Evolutionary conservation across 2,797 vertebrate genomes (phyloP).

Genomic region (Lepidocolaptes lacrymiger): DNA sequence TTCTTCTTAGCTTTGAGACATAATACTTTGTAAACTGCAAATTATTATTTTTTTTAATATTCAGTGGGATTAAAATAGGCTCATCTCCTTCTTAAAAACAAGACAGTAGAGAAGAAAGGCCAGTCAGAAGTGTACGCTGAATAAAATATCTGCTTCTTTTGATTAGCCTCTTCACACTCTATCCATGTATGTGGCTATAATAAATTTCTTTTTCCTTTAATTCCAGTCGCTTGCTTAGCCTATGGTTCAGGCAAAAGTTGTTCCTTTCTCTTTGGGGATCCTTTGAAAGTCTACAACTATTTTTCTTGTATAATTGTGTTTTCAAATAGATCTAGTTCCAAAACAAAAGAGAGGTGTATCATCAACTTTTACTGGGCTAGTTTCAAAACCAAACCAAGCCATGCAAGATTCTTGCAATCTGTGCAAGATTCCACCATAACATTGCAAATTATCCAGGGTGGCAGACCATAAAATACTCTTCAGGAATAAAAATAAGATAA

Average conservation of each 20-base stretch:
- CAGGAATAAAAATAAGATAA: neutral
- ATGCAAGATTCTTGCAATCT: neutral
- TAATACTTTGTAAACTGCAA: neutral
- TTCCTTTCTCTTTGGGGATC: neutral
- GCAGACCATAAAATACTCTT: neutral
- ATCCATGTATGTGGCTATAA: accelerated
- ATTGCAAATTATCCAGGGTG: neutral
- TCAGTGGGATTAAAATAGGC: neutral
- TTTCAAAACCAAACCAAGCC: neutral
- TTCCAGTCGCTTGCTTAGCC: neutral
- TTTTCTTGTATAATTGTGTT: neutral
- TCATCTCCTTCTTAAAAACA: neutral
- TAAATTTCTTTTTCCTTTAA: neutral
- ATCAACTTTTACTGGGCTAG: neutral
- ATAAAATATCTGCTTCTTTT: neutral
- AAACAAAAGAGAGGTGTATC: neutral
- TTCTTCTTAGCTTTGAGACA: neutral
- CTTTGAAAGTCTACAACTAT: neutral
- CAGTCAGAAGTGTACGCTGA: neutral
- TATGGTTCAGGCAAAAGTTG: neutral
- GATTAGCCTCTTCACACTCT: neutral
- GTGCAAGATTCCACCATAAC: neutral
- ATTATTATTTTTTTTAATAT: neutral
- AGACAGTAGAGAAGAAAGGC: neutral
- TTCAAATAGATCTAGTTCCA: neutral